phyloP scores from a whole-genome alignment of 2,888 invertebrate genomes.

The Xestia ashworthii region DNA sequence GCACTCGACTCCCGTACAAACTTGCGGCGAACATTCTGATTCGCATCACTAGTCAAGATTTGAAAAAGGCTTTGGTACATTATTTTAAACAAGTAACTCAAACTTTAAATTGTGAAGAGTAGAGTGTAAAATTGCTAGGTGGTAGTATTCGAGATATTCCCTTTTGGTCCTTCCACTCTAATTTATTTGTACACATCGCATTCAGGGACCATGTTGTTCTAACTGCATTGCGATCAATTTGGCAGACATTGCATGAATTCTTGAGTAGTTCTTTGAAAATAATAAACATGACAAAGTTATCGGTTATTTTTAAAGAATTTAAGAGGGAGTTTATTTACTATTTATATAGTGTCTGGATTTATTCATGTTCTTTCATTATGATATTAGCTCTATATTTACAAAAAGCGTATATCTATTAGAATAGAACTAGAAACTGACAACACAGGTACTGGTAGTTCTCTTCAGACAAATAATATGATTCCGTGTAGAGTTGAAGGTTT shows the following conservation, averaged over 20 bases:
- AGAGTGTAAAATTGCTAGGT: conserved; percentile 56
- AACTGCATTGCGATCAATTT: conserved; percentile 86
- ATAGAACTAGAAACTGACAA: not conserved
- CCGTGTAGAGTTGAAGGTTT: not conserved
- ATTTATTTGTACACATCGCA: conserved; percentile 85
- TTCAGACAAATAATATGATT: not conserved
- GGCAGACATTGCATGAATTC: conserved; percentile 83
- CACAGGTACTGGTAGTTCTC: not conserved
- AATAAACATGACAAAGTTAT: conserved; percentile 65
- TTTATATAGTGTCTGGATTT: conserved; percentile 22
- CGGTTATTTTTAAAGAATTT: conserved; percentile 60
- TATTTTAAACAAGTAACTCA: conserved; percentile 48
- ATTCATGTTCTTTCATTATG: conserved; percentile 5
- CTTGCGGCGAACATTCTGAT: conserved; percentile 87
- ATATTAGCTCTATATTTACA: not conserved
- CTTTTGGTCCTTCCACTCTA: conserved; percentile 61
- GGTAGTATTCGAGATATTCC: conserved; percentile 48
- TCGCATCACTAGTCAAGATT: conserved; percentile 79
- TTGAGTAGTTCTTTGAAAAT: conserved; percentile 74
- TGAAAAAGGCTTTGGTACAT: conserved; percentile 68
- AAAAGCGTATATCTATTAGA: not conserved
- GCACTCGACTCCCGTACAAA: conserved; percentile 88
- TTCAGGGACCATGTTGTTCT: conserved; percentile 84
- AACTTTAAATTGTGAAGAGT: conserved; percentile 54
- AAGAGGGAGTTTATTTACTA: conserved; percentile 37